Evolutionary conservation across 2,113 vertebrate genomes (phyloP).

Genomic region (Tetrax tetrax): DNA sequence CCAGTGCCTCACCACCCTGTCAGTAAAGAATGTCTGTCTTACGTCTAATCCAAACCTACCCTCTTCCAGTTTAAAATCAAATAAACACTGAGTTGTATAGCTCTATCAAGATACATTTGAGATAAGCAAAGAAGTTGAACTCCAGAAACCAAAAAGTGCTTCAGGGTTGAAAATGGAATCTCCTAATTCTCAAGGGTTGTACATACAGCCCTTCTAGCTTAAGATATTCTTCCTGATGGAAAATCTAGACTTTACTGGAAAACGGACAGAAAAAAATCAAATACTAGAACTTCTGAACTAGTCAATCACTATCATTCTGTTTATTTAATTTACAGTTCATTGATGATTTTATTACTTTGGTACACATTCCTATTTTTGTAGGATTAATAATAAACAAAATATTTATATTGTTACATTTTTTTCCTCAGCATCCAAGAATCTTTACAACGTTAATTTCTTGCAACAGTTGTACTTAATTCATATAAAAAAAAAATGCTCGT

Average conservation of each 20-base stretch:
- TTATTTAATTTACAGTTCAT: neutral
- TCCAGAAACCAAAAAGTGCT: neutral
- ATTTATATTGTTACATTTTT: neutral
- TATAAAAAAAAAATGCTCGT: neutral
- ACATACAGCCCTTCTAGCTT: fast-evolving
- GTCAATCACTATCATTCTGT: neutral
- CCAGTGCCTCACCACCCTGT: too few species aligned
- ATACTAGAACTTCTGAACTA: neutral
- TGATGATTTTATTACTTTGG: neutral
- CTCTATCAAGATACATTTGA: neutral
- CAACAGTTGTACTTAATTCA: neutral
- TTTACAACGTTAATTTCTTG: neutral
- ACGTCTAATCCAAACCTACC: too few species aligned
- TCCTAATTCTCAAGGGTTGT: neutral
- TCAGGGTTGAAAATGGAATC: neutral
- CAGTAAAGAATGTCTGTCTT: too few species aligned
- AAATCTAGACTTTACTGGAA: neutral
- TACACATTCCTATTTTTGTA: neutral
- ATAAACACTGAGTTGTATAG: neutral
- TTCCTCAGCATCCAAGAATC: neutral
- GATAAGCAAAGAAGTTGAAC: neutral
- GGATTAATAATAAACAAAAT: neutral
- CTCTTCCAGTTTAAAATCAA: too few species aligned
- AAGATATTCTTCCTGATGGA: neutral
- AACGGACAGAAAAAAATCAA: neutral